Evolutionary conservation across 2,888 invertebrate species (phyloP).

Genomic region (Epinotia nisella): DNA sequence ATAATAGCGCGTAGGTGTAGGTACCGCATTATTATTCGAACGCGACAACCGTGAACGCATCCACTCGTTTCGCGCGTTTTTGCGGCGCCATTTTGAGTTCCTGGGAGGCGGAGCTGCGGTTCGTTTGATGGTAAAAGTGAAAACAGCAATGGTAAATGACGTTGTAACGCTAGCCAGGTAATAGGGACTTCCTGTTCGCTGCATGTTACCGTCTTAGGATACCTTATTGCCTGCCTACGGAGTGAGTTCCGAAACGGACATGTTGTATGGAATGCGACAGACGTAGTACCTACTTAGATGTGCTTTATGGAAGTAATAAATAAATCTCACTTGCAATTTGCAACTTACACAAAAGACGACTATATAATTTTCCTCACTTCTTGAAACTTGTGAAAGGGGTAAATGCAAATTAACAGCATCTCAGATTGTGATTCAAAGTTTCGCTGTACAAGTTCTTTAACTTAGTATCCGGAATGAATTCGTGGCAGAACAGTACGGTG

Average conservation of each 20-base stretch:
- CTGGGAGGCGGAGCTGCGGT: conserved; percentile 62
- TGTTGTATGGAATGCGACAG: conserved; percentile 31
- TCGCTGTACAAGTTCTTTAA: conserved; percentile 32
- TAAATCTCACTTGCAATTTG: conserved; percentile 8
- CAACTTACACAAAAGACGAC: conserved; percentile 34
- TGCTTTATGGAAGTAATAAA: neutral
- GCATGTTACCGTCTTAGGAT: conserved; percentile 35
- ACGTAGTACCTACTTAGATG: neutral
- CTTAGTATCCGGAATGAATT: conserved; percentile 38
- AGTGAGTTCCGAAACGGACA: conserved; percentile 26
- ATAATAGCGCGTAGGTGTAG: conserved; percentile 58
- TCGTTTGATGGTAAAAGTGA: conserved; percentile 78
- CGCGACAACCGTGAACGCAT: conserved; percentile 63
- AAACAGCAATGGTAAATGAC: conserved; percentile 61
- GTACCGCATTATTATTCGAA: conserved; percentile 71
- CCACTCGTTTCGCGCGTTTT: conserved; percentile 66
- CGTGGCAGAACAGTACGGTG: conserved; percentile 26
- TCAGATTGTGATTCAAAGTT: conserved; percentile 43
- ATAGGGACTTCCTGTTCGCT: conserved; percentile 53
- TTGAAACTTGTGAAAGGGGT: conserved; percentile 33
- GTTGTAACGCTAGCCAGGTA: conserved; percentile 55
- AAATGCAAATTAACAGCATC: conserved; percentile 43
- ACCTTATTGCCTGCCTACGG: conserved; percentile 31
- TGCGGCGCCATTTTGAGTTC: conserved; percentile 71
- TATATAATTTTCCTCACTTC: conserved; percentile 33